These are phyloP conservation scores for Glaucidium brasilianum DNA, from an alignment of 2,113 vertebrate species.

Conservation along the genomic window DNA sequence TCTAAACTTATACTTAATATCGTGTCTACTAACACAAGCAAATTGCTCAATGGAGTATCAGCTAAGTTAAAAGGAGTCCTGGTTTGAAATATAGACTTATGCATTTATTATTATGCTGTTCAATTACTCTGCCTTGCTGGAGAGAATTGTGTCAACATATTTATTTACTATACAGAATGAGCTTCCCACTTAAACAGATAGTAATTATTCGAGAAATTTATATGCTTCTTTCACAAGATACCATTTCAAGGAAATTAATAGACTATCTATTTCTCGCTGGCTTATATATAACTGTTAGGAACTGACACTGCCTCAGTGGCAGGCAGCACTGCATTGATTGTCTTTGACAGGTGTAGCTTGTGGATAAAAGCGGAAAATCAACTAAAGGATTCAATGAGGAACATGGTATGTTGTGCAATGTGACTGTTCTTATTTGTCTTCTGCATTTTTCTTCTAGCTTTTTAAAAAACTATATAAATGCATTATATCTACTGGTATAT, in stretches of 20 bases:
- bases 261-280: not conserved
- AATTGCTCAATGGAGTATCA: not conserved
- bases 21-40: not conserved
- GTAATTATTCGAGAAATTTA: constrained; percentile 53
- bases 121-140: not conserved
- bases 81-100: not conserved
- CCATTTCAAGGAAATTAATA: constrained; percentile 46
- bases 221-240: constrained; percentile 18
- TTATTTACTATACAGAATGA: constrained; percentile 49
- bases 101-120: not conserved
- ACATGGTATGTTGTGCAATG: not conserved
- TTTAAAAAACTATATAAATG: not conserved
- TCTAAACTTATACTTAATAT: not conserved
- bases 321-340: not conserved
- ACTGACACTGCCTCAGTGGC: not conserved
- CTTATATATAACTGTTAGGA: not conserved
- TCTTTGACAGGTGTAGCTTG: constrained; percentile 26
- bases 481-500: not conserved
- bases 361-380: constrained; percentile 39
- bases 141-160: constrained; percentile 13
- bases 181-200: constrained; percentile 19
- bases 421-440: not conserved
- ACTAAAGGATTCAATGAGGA: not conserved
- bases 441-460: not conserved
- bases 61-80: not conserved